These are phyloP conservation scores for Drosophila azteca DNA, from an alignment of 1,140 invertebrate species.

Conservation along the genomic window DNA sequence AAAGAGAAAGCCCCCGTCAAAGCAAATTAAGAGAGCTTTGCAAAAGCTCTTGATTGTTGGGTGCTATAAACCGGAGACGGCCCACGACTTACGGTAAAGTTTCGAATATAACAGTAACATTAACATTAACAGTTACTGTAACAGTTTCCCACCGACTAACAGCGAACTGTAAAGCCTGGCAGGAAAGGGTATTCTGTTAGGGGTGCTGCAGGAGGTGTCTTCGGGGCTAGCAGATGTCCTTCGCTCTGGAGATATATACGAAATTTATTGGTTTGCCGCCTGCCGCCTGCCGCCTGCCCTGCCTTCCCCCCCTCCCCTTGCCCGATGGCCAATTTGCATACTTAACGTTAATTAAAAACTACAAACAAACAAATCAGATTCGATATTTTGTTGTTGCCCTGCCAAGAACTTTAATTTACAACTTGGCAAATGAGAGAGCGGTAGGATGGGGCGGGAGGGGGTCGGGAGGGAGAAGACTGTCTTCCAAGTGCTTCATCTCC, in stretches of 20 bases:
- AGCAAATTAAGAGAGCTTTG: neutral
- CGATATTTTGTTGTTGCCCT: constrained; percentile 32
- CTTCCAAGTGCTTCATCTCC: constrained; percentile 13
- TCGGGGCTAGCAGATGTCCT: no score
- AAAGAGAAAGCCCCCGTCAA: constrained; percentile 5
- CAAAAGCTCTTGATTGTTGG: constrained; percentile 2
- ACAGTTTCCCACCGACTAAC: neutral
- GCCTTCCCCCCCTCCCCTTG: neutral
- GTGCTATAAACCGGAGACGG: constrained; percentile 3
- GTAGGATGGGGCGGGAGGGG: no score
- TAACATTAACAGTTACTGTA: no score
- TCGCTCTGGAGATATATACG: neutral
- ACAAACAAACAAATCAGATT: constrained; percentile 49
- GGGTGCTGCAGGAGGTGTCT: no score
- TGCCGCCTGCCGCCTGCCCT: constrained; percentile 23
- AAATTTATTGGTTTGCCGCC: constrained; percentile 43
- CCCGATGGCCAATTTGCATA: constrained; percentile 55
- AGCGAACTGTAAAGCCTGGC: neutral
- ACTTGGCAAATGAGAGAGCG: constrained; percentile 25
- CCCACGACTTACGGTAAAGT: neutral
- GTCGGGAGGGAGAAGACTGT: neutral
- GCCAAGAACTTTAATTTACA: constrained; percentile 55
- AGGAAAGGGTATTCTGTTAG: no score
- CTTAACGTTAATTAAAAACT: constrained; percentile 61
- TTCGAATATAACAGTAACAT: constrained; percentile 2